Evolutionary conservation across 2,888 invertebrate species (phyloP).

Genomic region (Aporophyla nigra): DNA sequence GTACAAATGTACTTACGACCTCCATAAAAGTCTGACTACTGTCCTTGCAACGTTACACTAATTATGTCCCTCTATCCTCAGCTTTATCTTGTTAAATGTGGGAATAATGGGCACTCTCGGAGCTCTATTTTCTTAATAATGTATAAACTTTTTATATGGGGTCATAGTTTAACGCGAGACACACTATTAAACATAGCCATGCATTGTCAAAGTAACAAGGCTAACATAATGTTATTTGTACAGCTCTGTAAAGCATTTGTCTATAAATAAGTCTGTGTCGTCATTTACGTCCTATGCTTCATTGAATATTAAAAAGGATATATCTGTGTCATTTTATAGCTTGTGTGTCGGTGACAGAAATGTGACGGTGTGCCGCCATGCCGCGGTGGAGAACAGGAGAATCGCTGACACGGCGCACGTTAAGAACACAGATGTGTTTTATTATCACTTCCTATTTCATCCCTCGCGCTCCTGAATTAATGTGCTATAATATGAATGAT

Average conservation of each 20-base stretch:
- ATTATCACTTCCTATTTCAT: conserved; percentile 73
- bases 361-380: conserved; percentile 18
- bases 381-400: conserved; percentile 51
- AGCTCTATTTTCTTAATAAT: conserved; percentile 55
- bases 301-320: conserved; percentile 60
- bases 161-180: conserved; percentile 41
- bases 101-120: conserved; percentile 61
- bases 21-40: conserved; percentile 51
- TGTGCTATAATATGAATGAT: conserved; percentile 70
- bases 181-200: conserved; percentile 18
- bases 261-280: conserved; percentile 51
- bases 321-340: conserved; percentile 58
- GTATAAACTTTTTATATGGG: conserved; percentile 55
- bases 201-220: conserved; percentile 2
- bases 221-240: conserved; percentile 36
- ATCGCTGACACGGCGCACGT: conserved; percentile 65
- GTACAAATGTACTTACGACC: conserved; percentile 52
- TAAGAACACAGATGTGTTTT: conserved; percentile 82
- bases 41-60: conserved; percentile 65
- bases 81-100: conserved; percentile 62
- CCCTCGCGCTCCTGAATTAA: conserved; percentile 65
- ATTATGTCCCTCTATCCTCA: conserved; percentile 66
- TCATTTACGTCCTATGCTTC: conserved; percentile 50
- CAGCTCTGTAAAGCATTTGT: conserved; percentile 44
- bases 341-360: conserved; percentile 45